phyloP scores from a whole-genome alignment of 2,797 vertebrate genomes.

The Sebastes wilsoni region DNA sequence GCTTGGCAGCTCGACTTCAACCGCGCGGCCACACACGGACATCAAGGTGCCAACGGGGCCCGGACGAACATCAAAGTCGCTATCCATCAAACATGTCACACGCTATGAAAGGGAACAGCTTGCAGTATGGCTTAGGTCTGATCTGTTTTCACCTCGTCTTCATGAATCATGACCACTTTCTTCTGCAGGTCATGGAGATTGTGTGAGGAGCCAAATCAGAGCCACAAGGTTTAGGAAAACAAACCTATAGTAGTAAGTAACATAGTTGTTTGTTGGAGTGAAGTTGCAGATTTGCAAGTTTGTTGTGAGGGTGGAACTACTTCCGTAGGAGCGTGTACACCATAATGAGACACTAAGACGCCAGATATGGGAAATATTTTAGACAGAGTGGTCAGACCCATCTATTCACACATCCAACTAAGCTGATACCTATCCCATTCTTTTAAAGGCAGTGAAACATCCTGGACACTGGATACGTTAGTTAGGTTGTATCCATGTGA shows the following conservation, averaged over 20 bases:
- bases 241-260: too few species aligned
- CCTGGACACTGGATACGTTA: background rate
- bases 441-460: background rate
- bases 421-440: background rate
- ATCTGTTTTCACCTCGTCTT: constrained; percentile 55
- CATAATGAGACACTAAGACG: background rate
- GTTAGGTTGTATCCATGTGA: background rate
- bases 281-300: background rate
- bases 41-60: constrained; percentile 67
- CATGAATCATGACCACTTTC: constrained; percentile 39
- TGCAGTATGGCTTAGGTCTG: constrained; percentile 52
- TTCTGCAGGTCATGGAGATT: constrained; percentile 20
- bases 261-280: background rate
- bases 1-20: constrained; percentile 72
- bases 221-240: background rate
- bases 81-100: constrained; percentile 69
- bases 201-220: constrained; percentile 8
- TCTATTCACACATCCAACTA: background rate
- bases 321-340: too few species aligned
- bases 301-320: background rate
- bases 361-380: background rate
- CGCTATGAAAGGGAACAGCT: constrained; percentile 67
- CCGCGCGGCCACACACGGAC: constrained; percentile 70
- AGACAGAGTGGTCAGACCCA: background rate
- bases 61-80: constrained; percentile 64